Base-by-base conservation (phyloP, 2,888 invertebrate species). In the Eugnorisma glareosa region DNA sequence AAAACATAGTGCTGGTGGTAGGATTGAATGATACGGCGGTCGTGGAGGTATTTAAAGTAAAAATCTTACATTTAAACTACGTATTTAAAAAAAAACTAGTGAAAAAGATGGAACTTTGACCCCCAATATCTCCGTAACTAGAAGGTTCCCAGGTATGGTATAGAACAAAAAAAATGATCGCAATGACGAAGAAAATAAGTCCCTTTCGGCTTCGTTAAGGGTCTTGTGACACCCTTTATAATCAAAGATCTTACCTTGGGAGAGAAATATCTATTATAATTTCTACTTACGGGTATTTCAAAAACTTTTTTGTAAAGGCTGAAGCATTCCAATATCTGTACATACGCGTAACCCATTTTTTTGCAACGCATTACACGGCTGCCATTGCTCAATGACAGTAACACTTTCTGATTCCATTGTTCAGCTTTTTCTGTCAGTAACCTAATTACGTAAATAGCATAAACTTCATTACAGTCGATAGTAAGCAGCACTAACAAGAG, bases 331-430 rank as follows among this genome's bases (percentile, higher is more conserved):
- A 82, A 37, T n/a, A 86, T 79, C 18, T 76, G 57, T 11, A 73
- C n/a, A 48, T 75, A 82, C 28, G 70, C 59, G 6, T 57, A 35
- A 31, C 48, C 48, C 76, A 86, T 79, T 28, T 31, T 63, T 3
- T 37, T 35, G 35, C 61, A 81, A 37, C 10, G 5, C 15, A 63
- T 37, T 43, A 43, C 3, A 18, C 24, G 18, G 5, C 21, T 40
- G 2, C 21, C 28, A 21, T 69, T 48, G 28, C 73, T 51, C 21
- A 67, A 43, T 21, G 67, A 67, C n/a, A 13, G 13, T 8, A 69
- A 43, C 18, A 77, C 54, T 51, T 67, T 28, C 13, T 21, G 21
- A 67, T 79, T 87, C 87, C 86, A 87, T 18, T 76, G 63, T 37
- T 37, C 24, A 24, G 64, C 6, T 37, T 81, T 76, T 10, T 67